These are phyloP conservation scores for Oreonectes daqikongensis DNA, from an alignment of 2,797 vertebrate genomes.

Conservation along the genomic window DNA sequence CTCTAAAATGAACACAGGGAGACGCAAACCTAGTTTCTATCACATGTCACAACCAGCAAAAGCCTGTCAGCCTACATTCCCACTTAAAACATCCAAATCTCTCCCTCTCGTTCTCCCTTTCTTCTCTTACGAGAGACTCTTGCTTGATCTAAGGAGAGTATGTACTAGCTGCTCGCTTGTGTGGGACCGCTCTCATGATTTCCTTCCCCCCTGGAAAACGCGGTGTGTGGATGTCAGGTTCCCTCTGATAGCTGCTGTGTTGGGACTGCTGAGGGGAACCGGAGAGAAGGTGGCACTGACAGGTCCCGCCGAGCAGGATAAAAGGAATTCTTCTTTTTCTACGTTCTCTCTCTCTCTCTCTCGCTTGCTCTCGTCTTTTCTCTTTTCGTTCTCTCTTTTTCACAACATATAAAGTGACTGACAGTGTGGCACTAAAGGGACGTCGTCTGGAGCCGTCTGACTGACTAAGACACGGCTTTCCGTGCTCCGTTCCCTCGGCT, in stretches of 20 bases:
- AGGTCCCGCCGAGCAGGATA: conserved; percentile 63
- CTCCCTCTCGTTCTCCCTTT: conserved; percentile 30
- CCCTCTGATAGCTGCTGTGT: conserved; percentile 60
- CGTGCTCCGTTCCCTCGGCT: conserved; percentile 61
- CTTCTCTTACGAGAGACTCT: conserved; percentile 42
- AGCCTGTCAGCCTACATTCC: conserved; percentile 52
- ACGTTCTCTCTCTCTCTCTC: conserved; percentile 53
- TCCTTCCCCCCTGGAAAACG: conserved; percentile 50
- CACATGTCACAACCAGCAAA: conserved; percentile 49
- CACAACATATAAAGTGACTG: conserved; percentile 53
- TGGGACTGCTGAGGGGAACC: conserved; percentile 56
- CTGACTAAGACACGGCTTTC: conserved; percentile 51
- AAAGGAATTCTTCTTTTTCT: conserved; percentile 63
- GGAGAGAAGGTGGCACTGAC: conserved; percentile 61
- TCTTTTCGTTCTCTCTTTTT: conserved; percentile 51
- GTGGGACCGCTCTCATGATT: conserved; percentile 54
- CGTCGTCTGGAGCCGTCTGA: conserved; percentile 59
- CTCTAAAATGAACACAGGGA: conserved; percentile 49
- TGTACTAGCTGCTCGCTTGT: conserved; percentile 49
- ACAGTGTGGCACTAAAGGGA: conserved; percentile 61
- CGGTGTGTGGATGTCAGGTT: conserved; percentile 56
- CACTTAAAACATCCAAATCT: conserved; percentile 53
- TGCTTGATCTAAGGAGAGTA: conserved; percentile 52
- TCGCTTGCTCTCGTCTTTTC: conserved; percentile 53
- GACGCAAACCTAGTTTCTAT: conserved; percentile 48